phyloP scores from a whole-genome alignment of 2,888 invertebrate species.

The Taphrorychus bicolor region DNA sequence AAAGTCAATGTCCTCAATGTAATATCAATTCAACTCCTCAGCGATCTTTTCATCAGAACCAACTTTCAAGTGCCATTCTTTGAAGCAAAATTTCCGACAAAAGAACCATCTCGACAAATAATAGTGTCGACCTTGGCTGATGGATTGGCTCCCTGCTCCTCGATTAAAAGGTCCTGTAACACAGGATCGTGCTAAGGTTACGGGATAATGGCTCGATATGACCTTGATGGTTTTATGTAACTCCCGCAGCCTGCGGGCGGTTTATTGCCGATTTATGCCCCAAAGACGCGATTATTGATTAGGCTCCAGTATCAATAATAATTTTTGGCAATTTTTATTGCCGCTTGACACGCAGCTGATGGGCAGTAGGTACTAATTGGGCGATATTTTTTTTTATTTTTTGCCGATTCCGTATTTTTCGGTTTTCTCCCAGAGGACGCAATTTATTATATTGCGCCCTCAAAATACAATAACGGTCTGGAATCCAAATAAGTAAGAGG shows the following conservation, averaged over 20 bases:
- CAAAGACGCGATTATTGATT: constrained; percentile 27
- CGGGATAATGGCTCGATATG: constrained; percentile 29
- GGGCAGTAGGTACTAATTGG: background rate
- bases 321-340: background rate
- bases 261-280: constrained; percentile 31
- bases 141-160: constrained; percentile 17
- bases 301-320: constrained; percentile 10
- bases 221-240: constrained; percentile 34
- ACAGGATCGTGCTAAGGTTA: constrained; percentile 29
- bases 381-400: background rate
- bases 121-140: constrained; percentile 18
- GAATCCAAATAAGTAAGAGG: constrained; percentile 3
- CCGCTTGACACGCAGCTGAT: background rate
- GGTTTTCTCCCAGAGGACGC: background rate
- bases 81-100: no score
- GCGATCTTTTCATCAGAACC: no score
- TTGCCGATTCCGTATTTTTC: background rate
- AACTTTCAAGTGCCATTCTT: background rate
- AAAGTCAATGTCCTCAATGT: no score
- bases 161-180: constrained; percentile 33
- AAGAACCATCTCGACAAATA: background rate
- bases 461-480: constrained; percentile 1
- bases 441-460: background rate
- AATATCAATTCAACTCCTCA: no score
- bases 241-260: constrained; percentile 13